phyloP scores from a whole-genome alignment of 2,888 invertebrate species.

The Aporophyla lueneburgensis region DNA sequence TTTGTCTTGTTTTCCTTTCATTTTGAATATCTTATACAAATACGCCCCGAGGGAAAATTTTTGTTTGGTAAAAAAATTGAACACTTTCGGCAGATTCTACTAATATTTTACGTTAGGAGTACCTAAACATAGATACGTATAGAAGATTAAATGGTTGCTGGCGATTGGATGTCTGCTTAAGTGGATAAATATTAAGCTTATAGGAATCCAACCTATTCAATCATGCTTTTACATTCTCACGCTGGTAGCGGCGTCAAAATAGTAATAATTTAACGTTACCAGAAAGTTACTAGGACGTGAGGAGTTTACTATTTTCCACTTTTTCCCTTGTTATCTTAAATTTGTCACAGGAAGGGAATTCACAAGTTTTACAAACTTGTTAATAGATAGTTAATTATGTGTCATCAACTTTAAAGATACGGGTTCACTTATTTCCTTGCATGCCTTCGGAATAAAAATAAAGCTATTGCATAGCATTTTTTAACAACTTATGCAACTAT shows the following conservation, averaged over 20 bases:
- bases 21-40: conserved; percentile 35
- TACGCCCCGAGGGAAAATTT: not conserved
- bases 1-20: conserved; percentile 12
- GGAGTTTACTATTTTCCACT: not conserved
- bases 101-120: not conserved
- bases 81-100: not conserved
- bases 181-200: not conserved
- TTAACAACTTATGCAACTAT: too few species aligned
- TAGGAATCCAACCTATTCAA: not conserved
- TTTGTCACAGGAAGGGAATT: too few species aligned
- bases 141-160: not conserved
- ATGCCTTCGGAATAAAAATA: too few species aligned
- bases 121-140: too few species aligned
- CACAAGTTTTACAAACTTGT: too few species aligned
- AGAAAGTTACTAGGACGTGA: not conserved
- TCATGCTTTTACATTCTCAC: not conserved
- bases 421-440: too few species aligned
- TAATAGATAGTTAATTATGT: too few species aligned
- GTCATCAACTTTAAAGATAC: too few species aligned
- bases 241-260: too few species aligned
- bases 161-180: not conserved
- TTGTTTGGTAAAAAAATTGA: not conserved
- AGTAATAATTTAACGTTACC: not conserved
- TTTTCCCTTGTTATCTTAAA: not conserved
- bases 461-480: too few species aligned